These are phyloP conservation scores for Ormyrus nitidulus DNA, from an alignment of 2,888 invertebrate genomes.

Conservation along the genomic window DNA sequence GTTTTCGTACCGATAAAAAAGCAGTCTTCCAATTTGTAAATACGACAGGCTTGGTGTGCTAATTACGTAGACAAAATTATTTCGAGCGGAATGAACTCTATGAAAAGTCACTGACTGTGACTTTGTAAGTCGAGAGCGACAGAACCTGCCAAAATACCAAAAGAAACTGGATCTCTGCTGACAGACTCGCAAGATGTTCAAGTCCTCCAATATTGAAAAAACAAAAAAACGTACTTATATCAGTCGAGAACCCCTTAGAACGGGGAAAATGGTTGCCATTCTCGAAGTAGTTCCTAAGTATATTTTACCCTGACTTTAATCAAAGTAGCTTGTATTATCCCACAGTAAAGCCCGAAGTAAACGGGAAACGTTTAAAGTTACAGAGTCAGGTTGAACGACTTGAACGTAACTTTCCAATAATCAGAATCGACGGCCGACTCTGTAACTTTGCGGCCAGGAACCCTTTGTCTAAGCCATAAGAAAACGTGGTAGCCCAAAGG, in stretches of 20 bases:
- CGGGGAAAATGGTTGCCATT: slow-evolving; percentile 41
- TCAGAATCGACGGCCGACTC: neutral
- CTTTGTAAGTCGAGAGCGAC: neutral
- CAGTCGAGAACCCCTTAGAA: slow-evolving; percentile 44
- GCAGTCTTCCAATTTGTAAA: slow-evolving; percentile 10
- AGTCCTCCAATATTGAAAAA: neutral
- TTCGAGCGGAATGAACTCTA: slow-evolving; percentile 38
- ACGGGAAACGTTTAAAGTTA: slow-evolving; percentile 21
- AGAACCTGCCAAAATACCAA: slow-evolving; percentile 19
- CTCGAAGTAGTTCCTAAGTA: slow-evolving; percentile 29
- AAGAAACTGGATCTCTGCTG: slow-evolving; percentile 37
- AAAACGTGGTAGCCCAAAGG: slow-evolving; percentile 66
- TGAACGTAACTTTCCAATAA: too few relatives aligned
- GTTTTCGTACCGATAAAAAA: slow-evolving; percentile 21
- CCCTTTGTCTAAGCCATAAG: slow-evolving; percentile 67
- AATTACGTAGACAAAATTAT: slow-evolving; percentile 17
- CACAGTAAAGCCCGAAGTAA: slow-evolving; percentile 31
- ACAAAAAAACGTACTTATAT: neutral
- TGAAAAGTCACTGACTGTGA: slow-evolving; percentile 21
- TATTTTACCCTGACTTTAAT: slow-evolving; percentile 15
- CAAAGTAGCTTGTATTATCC: slow-evolving; percentile 39
- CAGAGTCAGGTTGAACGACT: slow-evolving; percentile 17
- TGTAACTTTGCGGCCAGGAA: slow-evolving; percentile 50
- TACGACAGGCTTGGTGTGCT: slow-evolving; percentile 38
- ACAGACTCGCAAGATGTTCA: slow-evolving; percentile 43